Evolutionary conservation across 2,113 vertebrate genomes (phyloP).

Genomic region (Loxodonta africana): DNA sequence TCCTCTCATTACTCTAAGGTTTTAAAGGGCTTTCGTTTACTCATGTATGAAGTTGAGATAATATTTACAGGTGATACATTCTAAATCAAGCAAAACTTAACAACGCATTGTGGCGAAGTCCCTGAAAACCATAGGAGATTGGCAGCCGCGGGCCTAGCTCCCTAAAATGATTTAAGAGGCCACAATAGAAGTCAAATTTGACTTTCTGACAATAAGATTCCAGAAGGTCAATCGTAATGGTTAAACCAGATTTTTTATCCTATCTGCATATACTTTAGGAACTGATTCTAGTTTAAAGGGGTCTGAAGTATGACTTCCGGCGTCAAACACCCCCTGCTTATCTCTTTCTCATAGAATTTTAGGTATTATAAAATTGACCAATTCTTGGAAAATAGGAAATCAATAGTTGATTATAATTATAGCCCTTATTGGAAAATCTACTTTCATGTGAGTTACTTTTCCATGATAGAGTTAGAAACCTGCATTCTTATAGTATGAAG

Average conservation of each 20-base stretch:
- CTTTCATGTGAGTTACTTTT: not conserved
- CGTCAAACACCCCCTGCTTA: not conserved
- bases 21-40: slow-evolving; percentile 22
- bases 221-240: not conserved
- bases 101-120: slow-evolving; percentile 3
- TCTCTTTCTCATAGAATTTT: slow-evolving; percentile 3
- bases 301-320: not conserved
- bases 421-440: not conserved
- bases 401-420: not conserved
- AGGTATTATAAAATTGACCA: slow-evolving; percentile 43
- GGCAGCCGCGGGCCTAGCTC: not conserved
- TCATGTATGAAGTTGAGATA: slow-evolving; percentile 41
- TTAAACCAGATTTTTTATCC: slow-evolving; percentile 13
- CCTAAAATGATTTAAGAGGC: not conserved
- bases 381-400: slow-evolving; percentile 31
- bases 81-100: not conserved
- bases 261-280: slow-evolving; percentile 2
- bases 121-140: not conserved
- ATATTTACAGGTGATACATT: not conserved
- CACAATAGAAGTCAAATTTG: slow-evolving; percentile 6
- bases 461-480: not conserved
- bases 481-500: slow-evolving; percentile 27
- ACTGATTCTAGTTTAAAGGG: slow-evolving; percentile 4
- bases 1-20: slow-evolving; percentile 18
- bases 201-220: slow-evolving; percentile 32